Base-by-base conservation (phyloP, 1,140 invertebrate genomes). In the Patella vulgata region DNA sequence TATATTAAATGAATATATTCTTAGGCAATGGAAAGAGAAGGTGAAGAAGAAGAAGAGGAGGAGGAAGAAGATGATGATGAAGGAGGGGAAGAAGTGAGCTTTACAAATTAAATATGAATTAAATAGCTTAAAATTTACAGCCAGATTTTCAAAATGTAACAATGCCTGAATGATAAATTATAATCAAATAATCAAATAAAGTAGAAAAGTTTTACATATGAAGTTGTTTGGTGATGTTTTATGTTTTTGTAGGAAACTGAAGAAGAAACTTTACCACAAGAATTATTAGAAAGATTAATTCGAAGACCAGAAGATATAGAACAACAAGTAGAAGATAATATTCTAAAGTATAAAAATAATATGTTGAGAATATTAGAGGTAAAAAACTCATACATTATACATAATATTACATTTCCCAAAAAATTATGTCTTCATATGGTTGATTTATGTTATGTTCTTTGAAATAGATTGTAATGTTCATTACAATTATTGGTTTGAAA, bases 281-380 rank as follows among this genome's bases (percentile, higher is more conserved):
- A 82, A 28, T 61, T 78, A 0, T 23, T 84, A 31, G 76, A 77
- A 50, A 55, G 79, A 19, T 57, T 84, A 28, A 67, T 84, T n/a
- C 62, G 54, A 31, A 56, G 81, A 39, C 82, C 82, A 17, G 82
- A 83, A 54, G 82, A 84, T 64, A 52, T 83, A 46, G 61, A 59
- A 23, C 46, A 69, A 17, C 69, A 78, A 51, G 79, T 80, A 27
- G 66, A 68, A 39, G 67, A 77, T 23, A 73, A 77, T 40, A 71
- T 83, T 30, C 55, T 63, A 52, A 73, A 72, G 36, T 84, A 75
- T 65, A 83, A 82, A 52, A 71, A 62, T 36, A 78, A 78, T 42
- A 68, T 81, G 57, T 70, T 84, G 11, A 50, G 77, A n/a, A 70
- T 82, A 5, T 47, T 83, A 5, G 82, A 84, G 71, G 81, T 81